These are phyloP conservation scores for Leuctra nigra DNA, from an alignment of 2,888 invertebrate species.

Conservation along the genomic window DNA sequence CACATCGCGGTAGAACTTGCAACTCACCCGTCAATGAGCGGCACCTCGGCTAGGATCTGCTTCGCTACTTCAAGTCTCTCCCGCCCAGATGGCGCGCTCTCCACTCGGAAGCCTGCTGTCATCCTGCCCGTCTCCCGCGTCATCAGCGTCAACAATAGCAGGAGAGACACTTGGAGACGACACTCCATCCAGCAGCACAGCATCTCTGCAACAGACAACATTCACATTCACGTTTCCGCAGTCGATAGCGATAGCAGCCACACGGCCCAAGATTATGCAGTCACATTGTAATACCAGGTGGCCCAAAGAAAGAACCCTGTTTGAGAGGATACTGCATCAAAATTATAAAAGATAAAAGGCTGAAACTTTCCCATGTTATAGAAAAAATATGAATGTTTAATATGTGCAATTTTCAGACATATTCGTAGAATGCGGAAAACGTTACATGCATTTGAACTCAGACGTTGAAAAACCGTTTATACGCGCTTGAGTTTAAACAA, in stretches of 20 bases:
- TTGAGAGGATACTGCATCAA: no score
- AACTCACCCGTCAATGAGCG: constrained; percentile 57
- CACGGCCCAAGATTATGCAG: background rate
- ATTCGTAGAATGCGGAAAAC: no score
- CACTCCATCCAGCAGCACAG: constrained; percentile 18
- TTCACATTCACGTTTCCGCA: no score
- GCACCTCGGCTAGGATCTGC: constrained; percentile 58
- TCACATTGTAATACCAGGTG: background rate
- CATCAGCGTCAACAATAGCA: constrained; percentile 25
- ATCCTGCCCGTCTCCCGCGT: constrained; percentile 24
- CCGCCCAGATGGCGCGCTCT: constrained; percentile 22
- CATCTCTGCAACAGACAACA: constrained; percentile 5
- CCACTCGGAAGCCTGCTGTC: constrained; percentile 25
- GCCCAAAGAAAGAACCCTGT: no score
- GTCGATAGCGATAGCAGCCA: background rate
- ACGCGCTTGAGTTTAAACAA: no score
- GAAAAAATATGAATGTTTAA: no score
- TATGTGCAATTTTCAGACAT: no score
- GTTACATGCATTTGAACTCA: no score
- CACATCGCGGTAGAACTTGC: no score
- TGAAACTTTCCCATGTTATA: no score
- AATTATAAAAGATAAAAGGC: no score
- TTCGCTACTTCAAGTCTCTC: constrained; percentile 40
- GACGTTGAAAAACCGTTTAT: no score
- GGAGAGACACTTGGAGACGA: constrained; percentile 21